Evolutionary conservation across 1,140 invertebrate genomes (phyloP), one percentile per base, ranked within the genome.

Genomic region (Lepidurus couesii): DNA sequence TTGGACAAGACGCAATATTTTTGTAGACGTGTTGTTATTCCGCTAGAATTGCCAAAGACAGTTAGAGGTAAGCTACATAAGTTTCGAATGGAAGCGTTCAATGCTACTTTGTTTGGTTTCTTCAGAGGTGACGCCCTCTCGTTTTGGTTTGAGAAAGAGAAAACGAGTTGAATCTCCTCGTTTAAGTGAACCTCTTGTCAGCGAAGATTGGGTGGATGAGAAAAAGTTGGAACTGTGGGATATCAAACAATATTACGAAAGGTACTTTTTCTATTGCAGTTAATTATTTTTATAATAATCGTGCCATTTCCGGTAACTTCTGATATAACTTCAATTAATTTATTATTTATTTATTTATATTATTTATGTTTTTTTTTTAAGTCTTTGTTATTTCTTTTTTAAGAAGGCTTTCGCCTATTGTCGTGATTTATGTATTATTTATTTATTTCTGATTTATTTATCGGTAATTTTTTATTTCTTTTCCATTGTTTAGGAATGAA

Each of bases 171-270:
- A 96, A 86, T 93, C 93, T 8, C 94, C 94, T 0, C 92, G 95
- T 83, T 94, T 92, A 80, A 94, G 92, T 9, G 93, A 96, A 82
- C 95, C 95, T 1, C 92, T 95, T 86, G 92, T 96, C 8, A 91
- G 91, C 7, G 96, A 98, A 85, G 92, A 94, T 83, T 98, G 97
- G 96, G 92, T 97, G 0, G 94, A 97, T 80, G 97, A 99, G 86
- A 95, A 97, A 82, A 94, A 95, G 83, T 85, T 99, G 26, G 96
- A 98, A 84, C 84, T 98, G 1, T 98, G 96, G 96, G 96, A 98
- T 86, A 97, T 98, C 65, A 95, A 95, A 83, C 93, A 94, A 81
- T 98, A 97, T 85, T 94, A 94, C 44, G 96, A 98, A 84, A 93
- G 92, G 87, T 74, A 65, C 16, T 7, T 75, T 75, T 75, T 75